phyloP scores from a whole-genome alignment of 2,888 invertebrate genomes.

The Parnassius mnemosyne region DNA sequence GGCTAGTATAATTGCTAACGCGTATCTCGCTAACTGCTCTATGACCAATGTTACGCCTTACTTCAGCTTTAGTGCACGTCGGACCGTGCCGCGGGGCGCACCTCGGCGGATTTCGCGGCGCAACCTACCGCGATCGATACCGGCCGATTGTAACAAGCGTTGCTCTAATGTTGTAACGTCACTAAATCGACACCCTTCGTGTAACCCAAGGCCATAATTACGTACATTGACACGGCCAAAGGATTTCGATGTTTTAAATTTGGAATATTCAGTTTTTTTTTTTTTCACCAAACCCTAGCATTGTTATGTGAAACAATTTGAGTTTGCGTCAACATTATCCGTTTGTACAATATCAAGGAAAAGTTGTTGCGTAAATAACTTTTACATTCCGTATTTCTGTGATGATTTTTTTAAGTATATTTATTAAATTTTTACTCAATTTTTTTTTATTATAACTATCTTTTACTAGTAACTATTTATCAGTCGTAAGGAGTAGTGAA shows the following conservation, averaged over 20 bases:
- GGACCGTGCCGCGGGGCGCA: conserved; percentile 57
- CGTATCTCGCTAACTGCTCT: conserved; percentile 34
- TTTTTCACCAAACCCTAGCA: background rate
- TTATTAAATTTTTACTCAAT: too few species aligned
- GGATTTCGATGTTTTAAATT: conserved; percentile 10
- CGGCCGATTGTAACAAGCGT: conserved; percentile 11
- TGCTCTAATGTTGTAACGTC: conserved; percentile 5
- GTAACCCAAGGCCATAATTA: conserved; percentile 46
- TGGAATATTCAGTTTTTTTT: background rate
- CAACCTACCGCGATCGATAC: conserved; percentile 34
- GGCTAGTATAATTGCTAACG: conserved; percentile 12
- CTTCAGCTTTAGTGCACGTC: conserved; percentile 59
- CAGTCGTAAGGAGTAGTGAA: too few species aligned
- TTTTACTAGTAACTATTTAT: too few species aligned
- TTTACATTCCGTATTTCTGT: background rate
- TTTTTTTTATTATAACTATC: too few species aligned
- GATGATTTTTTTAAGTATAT: too few species aligned
- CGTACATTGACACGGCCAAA: conserved; percentile 42
- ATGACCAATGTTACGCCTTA: conserved; percentile 36
- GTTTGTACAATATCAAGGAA: background rate
- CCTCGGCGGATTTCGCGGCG: conserved; percentile 32
- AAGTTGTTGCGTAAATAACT: background rate
- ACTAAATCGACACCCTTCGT: conserved; percentile 29
- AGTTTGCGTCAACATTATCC: conserved; percentile 18
- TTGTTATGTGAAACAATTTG: conserved; percentile 11